These are phyloP conservation scores for Xenopus borealis DNA, from an alignment of 2,113 vertebrate genomes.

Conservation along the genomic window DNA sequence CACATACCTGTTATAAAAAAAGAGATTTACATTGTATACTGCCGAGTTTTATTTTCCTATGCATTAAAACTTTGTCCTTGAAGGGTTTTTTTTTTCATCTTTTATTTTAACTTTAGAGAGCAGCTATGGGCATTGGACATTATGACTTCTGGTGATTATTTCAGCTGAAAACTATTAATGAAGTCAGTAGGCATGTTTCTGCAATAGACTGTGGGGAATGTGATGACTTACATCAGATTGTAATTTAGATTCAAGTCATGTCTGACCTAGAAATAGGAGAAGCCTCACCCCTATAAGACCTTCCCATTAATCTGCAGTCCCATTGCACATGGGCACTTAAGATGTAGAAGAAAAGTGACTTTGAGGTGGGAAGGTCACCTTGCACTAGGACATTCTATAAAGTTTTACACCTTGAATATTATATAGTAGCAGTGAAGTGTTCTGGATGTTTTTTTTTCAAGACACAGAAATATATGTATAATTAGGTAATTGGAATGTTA, in stretches of 20 bases:
- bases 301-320: conserved; percentile 68
- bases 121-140: conserved; percentile 27
- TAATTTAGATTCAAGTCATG: conserved; percentile 60
- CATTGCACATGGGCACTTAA: conserved; percentile 53
- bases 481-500: no score
- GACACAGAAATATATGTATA: no score
- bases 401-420: conserved; percentile 2
- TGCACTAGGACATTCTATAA: conserved; percentile 46
- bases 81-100: no score
- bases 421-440: neutral
- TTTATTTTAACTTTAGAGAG: neutral
- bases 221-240: conserved; percentile 36
- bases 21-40: neutral
- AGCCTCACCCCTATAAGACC: conserved; percentile 62
- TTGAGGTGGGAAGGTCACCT: conserved; percentile 59
- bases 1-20: no score
- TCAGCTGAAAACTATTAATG: conserved; percentile 32
- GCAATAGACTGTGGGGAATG: conserved; percentile 36
- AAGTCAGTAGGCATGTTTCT: conserved; percentile 31
- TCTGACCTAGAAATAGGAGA: conserved; percentile 77
- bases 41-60: neutral
- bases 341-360: conserved; percentile 70
- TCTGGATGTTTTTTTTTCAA: no score
- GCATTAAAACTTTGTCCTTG: conserved; percentile 23
- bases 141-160: conserved; percentile 30